A percentile compares a stretch with the other conserved stretches of the same genome.
Conservation (phyloP, 2,888 invertebrate genomes). For the Napeogenes inachia region DNA sequence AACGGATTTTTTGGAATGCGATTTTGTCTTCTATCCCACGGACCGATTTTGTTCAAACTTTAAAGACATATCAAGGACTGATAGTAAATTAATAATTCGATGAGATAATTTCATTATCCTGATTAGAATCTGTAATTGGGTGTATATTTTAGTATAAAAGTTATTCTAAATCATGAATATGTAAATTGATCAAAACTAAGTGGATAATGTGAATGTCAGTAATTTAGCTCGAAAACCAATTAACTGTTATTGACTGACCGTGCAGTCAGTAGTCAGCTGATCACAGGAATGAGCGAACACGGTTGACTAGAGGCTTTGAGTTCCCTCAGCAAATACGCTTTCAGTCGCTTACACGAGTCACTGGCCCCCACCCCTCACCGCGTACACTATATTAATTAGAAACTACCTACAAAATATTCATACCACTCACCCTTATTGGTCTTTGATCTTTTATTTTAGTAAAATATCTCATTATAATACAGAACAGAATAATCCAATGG, state of each 20-base stretch:
- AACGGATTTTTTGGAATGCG: no score
- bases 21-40: no score
- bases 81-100: no score
- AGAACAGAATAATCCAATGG: conserved; percentile 1
- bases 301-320: conserved; percentile 62
- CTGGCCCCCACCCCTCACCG: conserved; percentile 49
- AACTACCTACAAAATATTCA: conserved; percentile 22
- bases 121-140: no score
- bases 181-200: background rate
- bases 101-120: no score
- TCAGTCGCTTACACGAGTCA: conserved; percentile 64
- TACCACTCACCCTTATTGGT: conserved; percentile 9
- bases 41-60: no score
- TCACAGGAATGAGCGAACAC: conserved; percentile 40
- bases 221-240: conserved; percentile 32
- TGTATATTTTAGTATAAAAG: no score
- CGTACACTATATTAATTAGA: conserved; percentile 37
- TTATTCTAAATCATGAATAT: no score
- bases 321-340: conserved; percentile 55
- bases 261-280: conserved; percentile 56
- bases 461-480: background rate
- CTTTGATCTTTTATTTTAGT: background rate
- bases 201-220: conserved; percentile 5
- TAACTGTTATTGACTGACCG: conserved; percentile 50
- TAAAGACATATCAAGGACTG: no score